Evolutionary conservation across 2,113 vertebrate genomes (phyloP).

Genomic region (Phaethornis superciliosus): DNA sequence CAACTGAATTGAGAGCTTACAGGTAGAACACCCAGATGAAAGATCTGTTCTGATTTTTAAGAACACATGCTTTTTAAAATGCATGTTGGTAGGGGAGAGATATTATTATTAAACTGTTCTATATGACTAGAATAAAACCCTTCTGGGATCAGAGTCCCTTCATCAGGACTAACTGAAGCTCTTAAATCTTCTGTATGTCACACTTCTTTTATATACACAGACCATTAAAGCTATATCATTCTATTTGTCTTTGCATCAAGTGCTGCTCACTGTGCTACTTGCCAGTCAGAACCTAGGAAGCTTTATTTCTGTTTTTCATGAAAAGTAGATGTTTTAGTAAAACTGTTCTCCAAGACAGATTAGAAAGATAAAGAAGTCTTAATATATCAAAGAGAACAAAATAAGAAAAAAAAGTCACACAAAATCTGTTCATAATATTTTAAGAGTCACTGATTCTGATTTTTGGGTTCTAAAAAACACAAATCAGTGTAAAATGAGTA

Average conservation of each 20-base stretch:
- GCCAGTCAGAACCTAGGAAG: not conserved
- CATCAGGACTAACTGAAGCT: not conserved
- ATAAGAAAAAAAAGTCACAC: not conserved
- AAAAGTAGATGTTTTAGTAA: not conserved
- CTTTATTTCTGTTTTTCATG: not conserved
- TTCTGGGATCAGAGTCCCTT: not conserved
- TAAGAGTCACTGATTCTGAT: not conserved
- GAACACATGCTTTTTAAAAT: not conserved
- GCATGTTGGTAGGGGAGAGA: not conserved
- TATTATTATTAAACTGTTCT: not conserved
- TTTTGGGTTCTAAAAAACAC: not conserved
- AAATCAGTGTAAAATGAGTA: not conserved
- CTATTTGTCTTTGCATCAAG: not conserved
- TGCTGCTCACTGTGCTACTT: not conserved
- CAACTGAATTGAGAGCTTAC: not conserved
- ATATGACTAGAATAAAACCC: not conserved
- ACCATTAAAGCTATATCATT: not conserved
- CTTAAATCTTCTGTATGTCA: not conserved
- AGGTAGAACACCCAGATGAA: not conserved
- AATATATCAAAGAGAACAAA: not conserved
- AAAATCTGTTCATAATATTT: not conserved
- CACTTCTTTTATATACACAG: not conserved
- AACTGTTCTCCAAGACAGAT: not conserved
- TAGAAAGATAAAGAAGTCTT: not conserved
- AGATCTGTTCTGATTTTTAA: not conserved